Evolutionary conservation across 2,888 invertebrate genomes (phyloP), one percentile per base, ranked within the genome.

Genomic region (Hypomecis punctinalis): DNA sequence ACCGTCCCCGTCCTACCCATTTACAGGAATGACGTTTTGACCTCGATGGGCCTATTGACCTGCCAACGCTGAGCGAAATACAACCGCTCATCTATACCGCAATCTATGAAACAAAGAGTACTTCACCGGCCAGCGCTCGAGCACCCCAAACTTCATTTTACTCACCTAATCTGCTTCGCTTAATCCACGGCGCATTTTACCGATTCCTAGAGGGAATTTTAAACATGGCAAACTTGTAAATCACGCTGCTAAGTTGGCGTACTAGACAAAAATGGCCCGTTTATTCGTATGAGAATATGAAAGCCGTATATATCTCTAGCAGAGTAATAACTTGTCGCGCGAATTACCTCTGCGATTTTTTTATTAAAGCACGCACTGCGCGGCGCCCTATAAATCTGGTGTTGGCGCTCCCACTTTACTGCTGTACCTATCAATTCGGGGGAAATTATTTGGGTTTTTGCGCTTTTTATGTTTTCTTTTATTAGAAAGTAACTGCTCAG

Each of bases 301-400:
- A 82, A 82, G 77, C 78, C 83, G 80, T 85, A 88, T 85, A 89
- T 89, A 87, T 86, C 84, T 85, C 81, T 80, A 83, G 83, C 77
- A 72, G 75, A 69, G 90, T 85, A 87, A 90, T 91, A 92, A 91
- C 84, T 89, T 90, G 88, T 89, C 85, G 83, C 83, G 82, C 77
- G 88, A 90, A 89, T 91, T 90, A 91, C 92, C 90, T 90, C 86
- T 86, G 85, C 85, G 86, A 82, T 89, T 87, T 87, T 90, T 91
- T 90, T 90, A 89, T 89, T 86, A 87, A 89, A 85, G 85, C 87
- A 88, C 90, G 84, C 89, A 86, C 84, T 82, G 79, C 76, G 79
- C 83, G 90, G 90, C 90, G 91, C 90, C 91, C 82, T 84, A 91
- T 92, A 92, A 91, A 91, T 92, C 88, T 86, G 82, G 76, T 82